Percentiles rank a stretch among this genome's conserved stretches.
phyloP scores from a whole-genome alignment of 2,888 invertebrate species.

The Ethmia dodecea region DNA sequence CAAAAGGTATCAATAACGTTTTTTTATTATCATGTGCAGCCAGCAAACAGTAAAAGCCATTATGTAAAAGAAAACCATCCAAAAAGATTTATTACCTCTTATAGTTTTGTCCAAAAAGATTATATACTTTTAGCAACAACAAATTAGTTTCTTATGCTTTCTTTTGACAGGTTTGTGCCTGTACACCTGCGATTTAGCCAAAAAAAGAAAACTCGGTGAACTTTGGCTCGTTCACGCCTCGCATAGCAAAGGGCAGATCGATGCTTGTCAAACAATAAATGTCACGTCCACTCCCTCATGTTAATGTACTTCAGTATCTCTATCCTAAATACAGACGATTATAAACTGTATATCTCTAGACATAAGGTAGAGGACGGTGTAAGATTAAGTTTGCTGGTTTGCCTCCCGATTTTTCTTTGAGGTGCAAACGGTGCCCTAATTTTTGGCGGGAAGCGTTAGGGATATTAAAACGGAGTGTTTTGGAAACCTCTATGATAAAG shows the following conservation, averaged over 20 bases:
- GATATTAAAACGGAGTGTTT: constrained; percentile 47
- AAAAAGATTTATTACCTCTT: too few relatives aligned
- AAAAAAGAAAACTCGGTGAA: constrained; percentile 40
- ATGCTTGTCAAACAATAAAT: constrained; percentile 78
- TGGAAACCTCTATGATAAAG: neutral
- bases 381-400: constrained; percentile 23
- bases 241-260: constrained; percentile 74
- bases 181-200: too few relatives aligned
- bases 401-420: constrained; percentile 63
- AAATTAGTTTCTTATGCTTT: too few relatives aligned
- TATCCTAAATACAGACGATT: constrained; percentile 17
- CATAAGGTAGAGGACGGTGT: constrained; percentile 21
- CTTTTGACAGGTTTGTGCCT: too few relatives aligned
- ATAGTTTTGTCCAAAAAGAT: too few relatives aligned
- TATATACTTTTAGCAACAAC: too few relatives aligned
- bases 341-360: constrained; percentile 27
- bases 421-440: constrained; percentile 70
- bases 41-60: too few relatives aligned
- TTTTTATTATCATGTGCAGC: too few relatives aligned
- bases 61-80: too few relatives aligned
- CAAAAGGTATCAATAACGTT: too few relatives aligned
- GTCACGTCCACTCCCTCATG: constrained; percentile 75
- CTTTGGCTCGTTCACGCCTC: constrained; percentile 64
- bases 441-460: constrained; percentile 50
- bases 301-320: constrained; percentile 39